Percentiles rank a stretch among this genome's conserved stretches.
These are phyloP conservation scores for Antrozous pallidus DNA, from an alignment of 2,797 vertebrate genomes.

Conservation along the genomic window DNA sequence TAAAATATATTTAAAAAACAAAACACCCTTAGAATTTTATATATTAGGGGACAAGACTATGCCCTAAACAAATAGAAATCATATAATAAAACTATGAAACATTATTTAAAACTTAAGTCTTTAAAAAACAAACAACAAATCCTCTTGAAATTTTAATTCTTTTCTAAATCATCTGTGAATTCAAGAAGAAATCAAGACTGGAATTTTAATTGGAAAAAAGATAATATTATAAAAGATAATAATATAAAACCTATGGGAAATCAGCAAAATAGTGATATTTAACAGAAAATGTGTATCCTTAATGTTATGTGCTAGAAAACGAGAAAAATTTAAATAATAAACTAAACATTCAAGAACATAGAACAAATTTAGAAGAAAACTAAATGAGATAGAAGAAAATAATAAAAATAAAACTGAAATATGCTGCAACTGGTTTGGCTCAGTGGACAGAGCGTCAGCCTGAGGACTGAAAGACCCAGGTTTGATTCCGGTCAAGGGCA, in stretches of 20 bases:
- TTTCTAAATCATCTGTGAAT: background rate
- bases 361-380: background rate
- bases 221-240: no score
- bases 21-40: no score
- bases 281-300: background rate
- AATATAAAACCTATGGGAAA: background rate
- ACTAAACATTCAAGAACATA: background rate
- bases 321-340: background rate
- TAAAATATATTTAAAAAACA: no score
- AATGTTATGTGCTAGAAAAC: background rate
- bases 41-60: background rate
- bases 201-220: constrained; percentile 19
- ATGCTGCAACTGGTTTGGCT: no score
- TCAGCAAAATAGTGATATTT: background rate
- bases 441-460: no score
- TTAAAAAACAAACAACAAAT: background rate
- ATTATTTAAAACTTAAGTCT: background rate
- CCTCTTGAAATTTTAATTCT: background rate
- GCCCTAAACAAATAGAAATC: background rate
- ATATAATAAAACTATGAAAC: background rate
- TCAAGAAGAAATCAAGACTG: constrained; percentile 22
- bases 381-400: background rate
- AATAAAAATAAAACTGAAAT: background rate
- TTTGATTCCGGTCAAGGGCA: no score
- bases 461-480: no score